These are phyloP conservation scores for Acanthopagrus latus DNA, from an alignment of 2,797 vertebrate genomes.

Conservation along the genomic window DNA sequence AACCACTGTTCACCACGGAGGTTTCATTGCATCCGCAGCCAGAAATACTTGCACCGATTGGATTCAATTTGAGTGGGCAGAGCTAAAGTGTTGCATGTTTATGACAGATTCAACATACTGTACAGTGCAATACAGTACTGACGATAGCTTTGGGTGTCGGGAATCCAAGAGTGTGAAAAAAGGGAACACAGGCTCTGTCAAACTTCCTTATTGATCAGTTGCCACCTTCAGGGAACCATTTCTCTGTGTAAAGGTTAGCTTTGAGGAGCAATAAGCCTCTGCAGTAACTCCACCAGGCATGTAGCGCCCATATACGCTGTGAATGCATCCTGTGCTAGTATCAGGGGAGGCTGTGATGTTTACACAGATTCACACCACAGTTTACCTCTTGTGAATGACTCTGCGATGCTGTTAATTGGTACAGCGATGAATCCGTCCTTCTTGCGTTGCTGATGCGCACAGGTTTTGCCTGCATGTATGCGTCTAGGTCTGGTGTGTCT, in stretches of 20 bases:
- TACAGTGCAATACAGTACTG: too few species aligned
- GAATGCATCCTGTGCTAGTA: not conserved
- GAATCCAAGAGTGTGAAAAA: too few species aligned
- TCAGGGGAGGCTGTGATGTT: slow-evolving; percentile 31
- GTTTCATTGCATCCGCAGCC: slow-evolving; percentile 1
- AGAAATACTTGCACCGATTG: not conserved
- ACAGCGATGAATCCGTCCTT: not conserved
- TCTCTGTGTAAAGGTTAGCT: not conserved
- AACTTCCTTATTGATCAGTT: not conserved
- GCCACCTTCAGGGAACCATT: not conserved
- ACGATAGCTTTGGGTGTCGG: too few species aligned
- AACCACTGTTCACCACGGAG: not conserved
- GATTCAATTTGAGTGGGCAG: not conserved
- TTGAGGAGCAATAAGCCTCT: not conserved
- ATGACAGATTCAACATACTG: too few species aligned
- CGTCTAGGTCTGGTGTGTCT: not conserved
- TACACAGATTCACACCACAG: slow-evolving; percentile 36
- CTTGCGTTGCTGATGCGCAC: not conserved
- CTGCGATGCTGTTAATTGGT: slow-evolving; percentile 53
- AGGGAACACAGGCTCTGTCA: not conserved
- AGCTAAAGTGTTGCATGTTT: not conserved
- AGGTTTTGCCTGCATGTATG: not conserved
- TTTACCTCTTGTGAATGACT: slow-evolving; percentile 27
- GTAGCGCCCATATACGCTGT: not conserved
- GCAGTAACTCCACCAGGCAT: not conserved